Base-by-base conservation (phyloP, 1,140 invertebrate genomes). In the Drosophila triauraria region DNA sequence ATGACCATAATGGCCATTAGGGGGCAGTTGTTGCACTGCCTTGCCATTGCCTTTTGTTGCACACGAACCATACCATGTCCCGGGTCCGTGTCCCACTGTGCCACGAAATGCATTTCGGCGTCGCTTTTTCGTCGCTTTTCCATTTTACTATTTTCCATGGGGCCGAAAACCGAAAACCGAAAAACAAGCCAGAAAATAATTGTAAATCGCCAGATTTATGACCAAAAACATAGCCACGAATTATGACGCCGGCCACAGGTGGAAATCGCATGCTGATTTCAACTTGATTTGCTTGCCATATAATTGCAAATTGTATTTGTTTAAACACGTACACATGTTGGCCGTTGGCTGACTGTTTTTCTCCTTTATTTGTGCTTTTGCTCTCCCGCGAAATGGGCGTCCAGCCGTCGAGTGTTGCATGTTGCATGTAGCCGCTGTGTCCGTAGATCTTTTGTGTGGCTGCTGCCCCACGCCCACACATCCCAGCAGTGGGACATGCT, bases 241-340 rank as follows among this genome's bases (percentile, higher is more conserved):
- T 87, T 90, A 87, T 87, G 84, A 87, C 85, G 85, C 80, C 85
- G 84, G 80, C 86, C 84, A 87, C 84, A 87, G 84, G 84, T 87
- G 84, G 84, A 87, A 87, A 90, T 87, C 85, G 85, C 84, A 87
- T 87, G 84, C 84, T 87, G 84, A 87, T 87, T 87, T 87, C 72
- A 78, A 84, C 84, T 87, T 87, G 84, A 87, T 87, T 87, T 88
- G 85, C 77, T 87, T 88, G 85, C 84, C 80, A 84, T 87, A 87
- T 87, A 87, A 87, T 87, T 87, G 84, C 84, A 87, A 87, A 87
- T 87, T 87, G 85, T 87, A 87, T 87, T 87, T 87, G 84, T 87
- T 87, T 87, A 87, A 90, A 87, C 85, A 90, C 85, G 85, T 88
- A 74, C 51, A 65, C 56, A 35, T 74, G 58, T 65, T 63, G 30